Evolutionary conservation across 2,888 invertebrate genomes (phyloP), one percentile per base, ranked within the genome.

Genomic region (Zootermopsis nevadensis): DNA sequence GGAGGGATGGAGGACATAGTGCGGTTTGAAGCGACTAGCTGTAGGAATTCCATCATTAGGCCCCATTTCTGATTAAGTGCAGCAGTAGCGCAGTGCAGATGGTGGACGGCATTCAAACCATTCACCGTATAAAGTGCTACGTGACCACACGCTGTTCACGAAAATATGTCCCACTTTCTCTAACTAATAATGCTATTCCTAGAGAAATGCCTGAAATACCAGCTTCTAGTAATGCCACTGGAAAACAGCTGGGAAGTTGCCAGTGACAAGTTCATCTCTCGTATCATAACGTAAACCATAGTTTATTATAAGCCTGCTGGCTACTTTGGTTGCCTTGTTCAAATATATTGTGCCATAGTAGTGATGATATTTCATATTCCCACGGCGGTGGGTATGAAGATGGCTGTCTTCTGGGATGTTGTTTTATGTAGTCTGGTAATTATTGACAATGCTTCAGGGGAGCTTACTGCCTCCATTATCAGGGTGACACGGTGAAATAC

Each of bases 121-220:
- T 74, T 74, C 74, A 38, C 35, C 74, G 74, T 74, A 74, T 74
- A 74, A 74, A 74, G 74, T 74, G 38, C 74, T 31, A 69, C 74
- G 35, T 38, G 74, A 33, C 35, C 38, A 74, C 74, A n/a, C 38
- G 74, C 74, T 74, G 74, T 38, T 38, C 38, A 19, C 33, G 24
- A 33, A 74, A 33, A 10, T 74, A 38, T 74, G 74, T 38, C n/a
- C 38, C 74, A 38, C 74, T 74, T 38, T 19, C 69, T 33, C 31
- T 27, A 30, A 22, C 69, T 60, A 60, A 60, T 60, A n/a, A 60
- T 27, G 27, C 12, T 48, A 19, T 15, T 19, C 19, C 48, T 48
- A 19, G 19, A 48, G 30, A 33, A 31, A 69, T 69, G 69, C 69
- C 69, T 33, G 30, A 19, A 69, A 69, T 69, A 69, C 69, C 69